Percentiles rank a stretch among this genome's conserved stretches.
Conservation (phyloP, 1,140 invertebrate genomes). For the Antheraea mylitta region DNA sequence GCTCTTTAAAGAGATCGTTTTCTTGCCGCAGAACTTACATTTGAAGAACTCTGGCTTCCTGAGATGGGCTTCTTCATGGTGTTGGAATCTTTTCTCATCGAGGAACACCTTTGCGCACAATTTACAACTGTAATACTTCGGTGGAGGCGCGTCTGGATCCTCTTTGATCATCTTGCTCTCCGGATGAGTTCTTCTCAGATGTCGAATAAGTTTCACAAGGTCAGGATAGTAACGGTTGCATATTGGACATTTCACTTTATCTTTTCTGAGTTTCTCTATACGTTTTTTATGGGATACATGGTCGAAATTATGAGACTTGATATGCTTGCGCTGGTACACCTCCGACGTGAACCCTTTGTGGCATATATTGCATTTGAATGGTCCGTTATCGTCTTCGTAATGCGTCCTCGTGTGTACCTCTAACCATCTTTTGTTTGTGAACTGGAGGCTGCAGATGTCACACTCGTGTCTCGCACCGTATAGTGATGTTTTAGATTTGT, state of each 20-base stretch:
- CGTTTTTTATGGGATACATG: slow-evolving; percentile 61
- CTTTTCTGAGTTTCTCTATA: slow-evolving; percentile 59
- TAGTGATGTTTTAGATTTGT: slow-evolving; percentile 60
- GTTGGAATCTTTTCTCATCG: slow-evolving; percentile 54
- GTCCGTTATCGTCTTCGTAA: slow-evolving; percentile 63
- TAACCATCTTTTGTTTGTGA: slow-evolving; percentile 64
- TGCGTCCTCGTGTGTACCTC: slow-evolving; percentile 64
- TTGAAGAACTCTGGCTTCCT: slow-evolving; percentile 68
- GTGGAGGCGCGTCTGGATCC: slow-evolving; percentile 66
- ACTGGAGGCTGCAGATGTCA: slow-evolving; percentile 56
- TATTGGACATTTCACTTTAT: slow-evolving; percentile 72
- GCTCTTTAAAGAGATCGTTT: slow-evolving; percentile 60
- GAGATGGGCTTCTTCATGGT: slow-evolving; percentile 63
- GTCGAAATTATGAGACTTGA: slow-evolving; percentile 72
- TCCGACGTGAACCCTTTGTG: slow-evolving; percentile 64
- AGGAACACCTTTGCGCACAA: slow-evolving; percentile 71
- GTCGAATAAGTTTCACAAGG: slow-evolving; percentile 61
- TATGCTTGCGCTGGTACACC: slow-evolving; percentile 54
- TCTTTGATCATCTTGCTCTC: slow-evolving; percentile 75
- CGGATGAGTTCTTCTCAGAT: slow-evolving; percentile 65
- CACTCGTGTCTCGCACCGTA: slow-evolving; percentile 64
- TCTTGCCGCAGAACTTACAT: slow-evolving; percentile 74
- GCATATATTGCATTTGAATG: slow-evolving; percentile 67
- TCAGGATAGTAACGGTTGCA: slow-evolving; percentile 65
- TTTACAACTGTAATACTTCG: slow-evolving; percentile 58